A percentile compares a stretch with the other conserved stretches of the same genome.
Conservation (phyloP, 2,888 invertebrate species). For the Drosophila nigricruria region DNA sequence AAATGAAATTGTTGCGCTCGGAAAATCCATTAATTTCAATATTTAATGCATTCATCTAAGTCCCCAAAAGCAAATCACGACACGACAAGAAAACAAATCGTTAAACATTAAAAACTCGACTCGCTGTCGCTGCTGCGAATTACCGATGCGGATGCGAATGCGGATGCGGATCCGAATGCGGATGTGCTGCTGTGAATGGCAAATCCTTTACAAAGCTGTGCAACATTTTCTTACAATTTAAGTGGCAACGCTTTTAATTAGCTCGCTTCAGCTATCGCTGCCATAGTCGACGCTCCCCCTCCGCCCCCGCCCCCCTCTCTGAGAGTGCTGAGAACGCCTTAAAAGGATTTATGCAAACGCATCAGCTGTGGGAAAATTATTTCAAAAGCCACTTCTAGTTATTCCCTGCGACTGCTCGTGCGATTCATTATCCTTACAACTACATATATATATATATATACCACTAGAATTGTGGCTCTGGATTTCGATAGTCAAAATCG, state of each 20-base stretch:
- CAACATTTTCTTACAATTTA: conserved; percentile 67
- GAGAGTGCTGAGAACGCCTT: conserved; percentile 3
- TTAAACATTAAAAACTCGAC: conserved; percentile 57
- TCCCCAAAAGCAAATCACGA: conserved; percentile 43
- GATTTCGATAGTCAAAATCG: conserved; percentile 57
- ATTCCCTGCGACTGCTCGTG: conserved; percentile 11
- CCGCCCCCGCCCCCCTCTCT: background rate
- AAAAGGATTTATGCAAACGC: conserved; percentile 67
- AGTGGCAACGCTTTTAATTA: conserved; percentile 68
- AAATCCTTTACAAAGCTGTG: conserved; percentile 59
- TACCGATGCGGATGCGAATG: conserved; percentile 10
- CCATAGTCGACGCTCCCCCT: background rate
- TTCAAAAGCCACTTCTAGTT: conserved; percentile 35
- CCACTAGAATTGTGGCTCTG: conserved; percentile 50
- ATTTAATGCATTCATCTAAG: conserved; percentile 57
- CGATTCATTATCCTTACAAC: conserved; percentile 20
- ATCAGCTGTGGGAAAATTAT: conserved; percentile 65
- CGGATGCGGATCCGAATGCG: conserved; percentile 9
- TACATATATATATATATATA: no score
- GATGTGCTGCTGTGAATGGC: conserved; percentile 20
- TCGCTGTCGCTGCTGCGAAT: conserved; percentile 27
- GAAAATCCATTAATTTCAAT: conserved; percentile 56
- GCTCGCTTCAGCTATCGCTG: conserved; percentile 40
- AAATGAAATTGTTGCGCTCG: conserved; percentile 24
- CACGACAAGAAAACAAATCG: conserved; percentile 62